Conservation (phyloP, 2,797 vertebrate genomes). For the Xiphophorus birchmanni region DNA sequence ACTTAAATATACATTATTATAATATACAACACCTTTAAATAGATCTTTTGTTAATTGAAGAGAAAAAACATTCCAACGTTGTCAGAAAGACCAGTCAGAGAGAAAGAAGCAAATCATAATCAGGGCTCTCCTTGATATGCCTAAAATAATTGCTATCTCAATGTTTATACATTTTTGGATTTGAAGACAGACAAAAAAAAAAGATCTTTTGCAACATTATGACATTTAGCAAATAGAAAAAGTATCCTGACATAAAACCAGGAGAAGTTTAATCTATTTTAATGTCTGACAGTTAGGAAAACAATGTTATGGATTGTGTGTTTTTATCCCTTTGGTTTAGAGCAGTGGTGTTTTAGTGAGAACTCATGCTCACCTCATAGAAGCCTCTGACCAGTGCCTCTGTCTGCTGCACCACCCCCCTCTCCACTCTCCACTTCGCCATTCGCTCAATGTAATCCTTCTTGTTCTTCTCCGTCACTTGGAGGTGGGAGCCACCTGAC, state of each 20-base stretch:
- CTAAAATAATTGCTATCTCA: not conserved
- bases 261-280: not conserved
- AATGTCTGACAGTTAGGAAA: not conserved
- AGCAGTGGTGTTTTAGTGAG: not conserved
- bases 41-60: no score
- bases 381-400: conserved; percentile 95
- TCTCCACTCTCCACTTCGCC: conserved; percentile 96
- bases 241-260: not conserved
- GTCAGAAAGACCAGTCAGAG: not conserved
- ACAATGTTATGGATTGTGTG: not conserved
- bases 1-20: no score
- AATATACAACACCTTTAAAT: no score
- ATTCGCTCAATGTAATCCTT: conserved; percentile 97
- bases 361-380: conserved; percentile 86
- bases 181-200: not conserved
- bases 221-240: not conserved
- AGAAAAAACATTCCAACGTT: not conserved
- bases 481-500: conserved; percentile 92
- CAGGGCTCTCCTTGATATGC: not conserved
- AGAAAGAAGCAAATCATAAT: not conserved
- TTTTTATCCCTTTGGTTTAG: not conserved
- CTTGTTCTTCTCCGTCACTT: conserved; percentile 98
- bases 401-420: conserved; percentile 95
- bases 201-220: not conserved
- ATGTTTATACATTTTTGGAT: not conserved